phyloP scores from a whole-genome alignment of 2,888 invertebrate species.

The Eristalinus aeneus region DNA sequence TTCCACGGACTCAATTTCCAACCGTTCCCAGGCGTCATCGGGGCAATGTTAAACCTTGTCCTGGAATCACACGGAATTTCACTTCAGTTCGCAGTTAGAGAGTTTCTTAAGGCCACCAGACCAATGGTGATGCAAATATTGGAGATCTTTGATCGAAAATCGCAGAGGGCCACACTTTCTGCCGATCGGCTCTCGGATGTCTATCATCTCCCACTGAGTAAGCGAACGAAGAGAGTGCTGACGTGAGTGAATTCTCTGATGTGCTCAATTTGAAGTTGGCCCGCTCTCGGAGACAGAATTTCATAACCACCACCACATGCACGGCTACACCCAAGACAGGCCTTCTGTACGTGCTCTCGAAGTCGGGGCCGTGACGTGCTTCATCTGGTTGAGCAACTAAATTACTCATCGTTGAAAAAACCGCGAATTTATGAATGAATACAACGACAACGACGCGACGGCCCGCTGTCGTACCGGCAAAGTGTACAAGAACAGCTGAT shows the following conservation, averaged over 20 bases:
- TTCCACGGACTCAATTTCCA: not conserved
- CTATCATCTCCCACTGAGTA: not conserved
- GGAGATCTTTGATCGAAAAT: not conserved
- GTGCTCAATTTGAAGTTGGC: not conserved
- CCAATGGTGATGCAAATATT: not conserved
- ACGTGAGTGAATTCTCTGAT: not conserved
- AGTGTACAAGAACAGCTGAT: constrained; percentile 38
- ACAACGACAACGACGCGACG: not conserved
- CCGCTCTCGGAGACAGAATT: not conserved
- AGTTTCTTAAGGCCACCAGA: not conserved
- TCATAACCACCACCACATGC: not conserved
- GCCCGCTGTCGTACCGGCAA: constrained; percentile 9
- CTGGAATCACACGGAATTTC: not conserved
- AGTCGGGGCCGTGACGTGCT: not conserved
- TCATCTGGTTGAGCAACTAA: constrained; percentile 7
- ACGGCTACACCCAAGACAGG: not conserved
- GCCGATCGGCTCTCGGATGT: not conserved
- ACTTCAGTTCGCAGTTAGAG: not conserved
- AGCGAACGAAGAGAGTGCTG: not conserved
- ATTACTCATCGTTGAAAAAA: constrained; percentile 52
- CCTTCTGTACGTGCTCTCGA: constrained; percentile 4
- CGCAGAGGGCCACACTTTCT: not conserved
- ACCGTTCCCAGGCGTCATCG: not conserved
- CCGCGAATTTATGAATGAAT: constrained; percentile 55
- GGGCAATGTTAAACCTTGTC: not conserved